Evolutionary conservation across 2,797 vertebrate species (phyloP), one percentile per base, ranked within the genome.

Genomic region (Picus viridis): DNA sequence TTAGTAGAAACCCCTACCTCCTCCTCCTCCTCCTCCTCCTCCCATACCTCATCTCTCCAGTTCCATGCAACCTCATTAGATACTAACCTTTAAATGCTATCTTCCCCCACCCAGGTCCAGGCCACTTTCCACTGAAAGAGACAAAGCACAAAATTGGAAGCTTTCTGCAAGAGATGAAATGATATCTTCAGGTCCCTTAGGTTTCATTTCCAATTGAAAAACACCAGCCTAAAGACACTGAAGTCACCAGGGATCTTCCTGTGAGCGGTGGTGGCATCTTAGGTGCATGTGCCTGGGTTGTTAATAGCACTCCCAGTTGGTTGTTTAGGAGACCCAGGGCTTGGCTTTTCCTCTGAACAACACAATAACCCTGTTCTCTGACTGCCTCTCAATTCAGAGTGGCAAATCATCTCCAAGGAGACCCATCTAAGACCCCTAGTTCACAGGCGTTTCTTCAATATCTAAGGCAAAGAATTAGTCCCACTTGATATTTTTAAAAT

Each of bases 401-500:
- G 0, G 1, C 29, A 78, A 39, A 70, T 69, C 15, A 22, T 49
- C 57, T 94, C 75, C 0, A 3, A 63, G 53, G 59, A 88, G 57
- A 19, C 59, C 1, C 2, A 43, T 72, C 71, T 20, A 17, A 90
- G 78, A 67, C 63, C 43, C 41, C 12, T 51, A 10, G 47, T 93
- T 94, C 75, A 91, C 45, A 87, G 54, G 29, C 22, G 1, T 90
- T 94, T 85, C 57, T 79, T 87, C 53, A 59, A 6, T 77, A 83
- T 75, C 75, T 57, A 59, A 90, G 90, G 76, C n/a, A 14, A 82
- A 59, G 63, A 78, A n/a, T 73, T 84, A 83, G 75, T 85, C 78
- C 57, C 83, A 58, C 43, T 92, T 93, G 84, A 65, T 94, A 90
- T 80, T 94, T 96, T 87, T 94, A 1, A 91, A 94, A 96, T 96